A percentile compares a stretch with the other conserved stretches of the same genome.
Evolutionary conservation across 2,888 invertebrate genomes (phyloP).

Genomic region (Celastrina argiolus): DNA sequence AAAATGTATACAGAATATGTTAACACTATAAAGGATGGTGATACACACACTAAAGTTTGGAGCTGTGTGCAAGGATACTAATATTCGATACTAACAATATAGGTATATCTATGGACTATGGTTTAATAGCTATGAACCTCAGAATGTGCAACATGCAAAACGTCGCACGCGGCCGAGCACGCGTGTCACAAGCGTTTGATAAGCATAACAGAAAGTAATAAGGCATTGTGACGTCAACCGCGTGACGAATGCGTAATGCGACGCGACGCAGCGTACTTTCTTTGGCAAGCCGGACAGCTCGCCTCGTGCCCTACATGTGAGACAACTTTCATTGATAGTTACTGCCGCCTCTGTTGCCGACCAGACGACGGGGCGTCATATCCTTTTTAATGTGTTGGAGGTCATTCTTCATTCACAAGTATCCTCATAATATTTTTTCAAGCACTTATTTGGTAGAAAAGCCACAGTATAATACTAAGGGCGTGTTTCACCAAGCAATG

Average conservation of each 20-base stretch:
- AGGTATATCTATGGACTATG: too few relatives aligned
- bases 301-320: slow-evolving; percentile 69
- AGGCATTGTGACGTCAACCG: slow-evolving; percentile 18
- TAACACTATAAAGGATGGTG: too few relatives aligned
- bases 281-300: slow-evolving; percentile 48
- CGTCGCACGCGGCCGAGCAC: background rate
- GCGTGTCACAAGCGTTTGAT: background rate
- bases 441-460: too few relatives aligned
- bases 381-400: background rate
- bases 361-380: slow-evolving; percentile 57
- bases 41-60: too few relatives aligned
- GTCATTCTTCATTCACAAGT: background rate
- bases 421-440: background rate
- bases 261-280: slow-evolving; percentile 42
- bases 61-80: too few relatives aligned
- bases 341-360: slow-evolving; percentile 47
- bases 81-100: too few relatives aligned
- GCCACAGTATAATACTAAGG: too few relatives aligned
- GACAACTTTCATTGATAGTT: slow-evolving; percentile 74
- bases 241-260: slow-evolving; percentile 29
- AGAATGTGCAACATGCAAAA: background rate
- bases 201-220: slow-evolving; percentile 25
- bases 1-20: too few relatives aligned
- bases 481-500: too few relatives aligned
- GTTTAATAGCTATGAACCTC: too few relatives aligned